These are phyloP conservation scores for Onychomys torridus DNA, from an alignment of 2,797 vertebrate species.

Conservation along the genomic window DNA sequence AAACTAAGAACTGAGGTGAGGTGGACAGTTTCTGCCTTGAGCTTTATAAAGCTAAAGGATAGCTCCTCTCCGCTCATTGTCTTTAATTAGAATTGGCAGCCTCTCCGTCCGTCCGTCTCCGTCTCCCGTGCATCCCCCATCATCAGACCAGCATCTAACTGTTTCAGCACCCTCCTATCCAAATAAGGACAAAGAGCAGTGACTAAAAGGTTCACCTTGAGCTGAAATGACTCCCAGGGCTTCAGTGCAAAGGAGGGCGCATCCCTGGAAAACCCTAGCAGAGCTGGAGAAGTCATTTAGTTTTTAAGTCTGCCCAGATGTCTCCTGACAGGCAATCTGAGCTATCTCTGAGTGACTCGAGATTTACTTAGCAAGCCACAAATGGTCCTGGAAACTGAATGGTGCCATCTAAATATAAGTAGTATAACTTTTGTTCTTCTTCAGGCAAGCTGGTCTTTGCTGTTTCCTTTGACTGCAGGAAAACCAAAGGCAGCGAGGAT, in stretches of 20 bases:
- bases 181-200: background rate
- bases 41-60: conserved; percentile 48
- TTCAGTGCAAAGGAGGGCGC: conserved; percentile 48
- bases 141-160: background rate
- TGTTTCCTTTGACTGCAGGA: conserved; percentile 63
- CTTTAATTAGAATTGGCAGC: conserved; percentile 58
- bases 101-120: background rate
- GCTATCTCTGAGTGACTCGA: conserved; percentile 65
- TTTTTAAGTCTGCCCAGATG: conserved; percentile 68
- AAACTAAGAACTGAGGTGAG: background rate
- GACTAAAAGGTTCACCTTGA: conserved; percentile 69
- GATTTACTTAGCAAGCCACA: conserved; percentile 66
- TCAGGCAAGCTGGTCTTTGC: conserved; percentile 61
- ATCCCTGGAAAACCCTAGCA: conserved; percentile 56
- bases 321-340: conserved; percentile 67
- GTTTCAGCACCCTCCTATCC: background rate
- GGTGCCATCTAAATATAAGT: conserved; percentile 70
- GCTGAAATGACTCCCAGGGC: conserved; percentile 50
- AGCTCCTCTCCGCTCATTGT: conserved; percentile 38
- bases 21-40: background rate
- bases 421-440: conserved; percentile 70
- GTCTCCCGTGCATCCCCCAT: background rate
- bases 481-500: conserved; percentile 61
- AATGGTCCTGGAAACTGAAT: conserved; percentile 58
- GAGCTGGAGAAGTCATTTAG: conserved; percentile 67